Conservation (phyloP, 2,797 vertebrate species). For the Silurus lanzhouensis region DNA sequence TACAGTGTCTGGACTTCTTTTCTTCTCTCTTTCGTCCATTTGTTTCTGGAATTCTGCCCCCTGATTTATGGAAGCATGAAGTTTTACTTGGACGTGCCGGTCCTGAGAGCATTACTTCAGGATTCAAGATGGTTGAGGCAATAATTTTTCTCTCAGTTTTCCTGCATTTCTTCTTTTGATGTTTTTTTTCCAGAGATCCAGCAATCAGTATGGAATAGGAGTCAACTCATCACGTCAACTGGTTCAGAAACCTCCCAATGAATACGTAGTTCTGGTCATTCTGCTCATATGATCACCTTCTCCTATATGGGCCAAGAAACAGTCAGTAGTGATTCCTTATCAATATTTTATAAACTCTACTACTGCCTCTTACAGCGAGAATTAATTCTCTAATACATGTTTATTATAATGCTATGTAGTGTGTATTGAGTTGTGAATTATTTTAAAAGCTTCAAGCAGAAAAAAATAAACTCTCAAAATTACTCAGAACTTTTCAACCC, state of each 20-base stretch:
- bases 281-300: too few species aligned
- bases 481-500: not conserved
- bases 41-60: conserved; percentile 56
- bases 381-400: not conserved
- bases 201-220: not conserved
- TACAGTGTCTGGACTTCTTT: conserved; percentile 50
- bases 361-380: not conserved
- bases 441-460: not conserved
- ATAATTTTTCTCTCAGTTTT: conserved; percentile 6
- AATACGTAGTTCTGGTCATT: not conserved
- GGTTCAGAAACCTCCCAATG: not conserved
- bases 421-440: not conserved
- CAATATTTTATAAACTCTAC: not conserved
- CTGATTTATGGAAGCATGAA: conserved; percentile 60
- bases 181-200: not conserved
- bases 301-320: too few species aligned
- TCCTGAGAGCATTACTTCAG: conserved; percentile 50
- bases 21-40: conserved; percentile 60
- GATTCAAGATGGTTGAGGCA: conserved; percentile 43
- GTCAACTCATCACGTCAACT: not conserved
- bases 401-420: not conserved
- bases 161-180: conserved; percentile 1
- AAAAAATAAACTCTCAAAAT: not conserved
- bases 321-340: not conserved
- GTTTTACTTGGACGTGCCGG: conserved; percentile 39